Conservation (phyloP, 2,797 vertebrate species). For the Mionectes olivaceus region DNA sequence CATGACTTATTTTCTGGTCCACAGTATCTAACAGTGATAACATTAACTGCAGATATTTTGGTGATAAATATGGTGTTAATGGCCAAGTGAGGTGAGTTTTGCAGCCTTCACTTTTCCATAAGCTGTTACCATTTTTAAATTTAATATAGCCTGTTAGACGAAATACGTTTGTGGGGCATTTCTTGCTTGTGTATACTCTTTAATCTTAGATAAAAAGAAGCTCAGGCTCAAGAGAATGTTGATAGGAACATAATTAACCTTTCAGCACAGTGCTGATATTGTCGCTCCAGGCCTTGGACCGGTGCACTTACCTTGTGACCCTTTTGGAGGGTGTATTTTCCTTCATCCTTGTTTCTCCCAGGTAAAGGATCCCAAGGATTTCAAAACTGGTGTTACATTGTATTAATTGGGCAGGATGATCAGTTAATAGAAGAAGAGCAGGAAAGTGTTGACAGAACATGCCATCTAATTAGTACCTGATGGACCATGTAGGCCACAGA, state of each 20-base stretch:
- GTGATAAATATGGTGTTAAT: not conserved
- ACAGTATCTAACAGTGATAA: not conserved
- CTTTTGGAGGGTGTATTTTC: not conserved
- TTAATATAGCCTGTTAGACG: not conserved
- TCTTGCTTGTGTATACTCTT: not conserved
- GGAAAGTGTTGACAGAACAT: conserved; percentile 79
- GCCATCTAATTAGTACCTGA: conserved; percentile 79
- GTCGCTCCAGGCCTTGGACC: not conserved
- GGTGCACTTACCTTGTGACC: conserved; percentile 13
- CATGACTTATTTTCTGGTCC: not conserved
- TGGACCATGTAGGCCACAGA: conserved; percentile 74
- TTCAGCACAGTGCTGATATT: not conserved
- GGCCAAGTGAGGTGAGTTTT: not conserved
- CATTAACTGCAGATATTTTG: not conserved
- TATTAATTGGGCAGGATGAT: conserved; percentile 79
- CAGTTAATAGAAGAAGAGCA: conserved; percentile 78
- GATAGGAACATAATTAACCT: conserved; percentile 43
- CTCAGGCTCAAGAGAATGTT: not conserved
- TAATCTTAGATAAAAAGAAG: not conserved
- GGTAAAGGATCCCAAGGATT: conserved; percentile 64
- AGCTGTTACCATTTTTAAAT: not conserved
- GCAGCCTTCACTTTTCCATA: not conserved
- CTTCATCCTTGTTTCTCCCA: conserved; percentile 26
- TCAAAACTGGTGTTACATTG: conserved; percentile 41
- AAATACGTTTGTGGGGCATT: not conserved